Base-by-base conservation (phyloP, 2,113 vertebrate species). In the Pterocles burchelli region DNA sequence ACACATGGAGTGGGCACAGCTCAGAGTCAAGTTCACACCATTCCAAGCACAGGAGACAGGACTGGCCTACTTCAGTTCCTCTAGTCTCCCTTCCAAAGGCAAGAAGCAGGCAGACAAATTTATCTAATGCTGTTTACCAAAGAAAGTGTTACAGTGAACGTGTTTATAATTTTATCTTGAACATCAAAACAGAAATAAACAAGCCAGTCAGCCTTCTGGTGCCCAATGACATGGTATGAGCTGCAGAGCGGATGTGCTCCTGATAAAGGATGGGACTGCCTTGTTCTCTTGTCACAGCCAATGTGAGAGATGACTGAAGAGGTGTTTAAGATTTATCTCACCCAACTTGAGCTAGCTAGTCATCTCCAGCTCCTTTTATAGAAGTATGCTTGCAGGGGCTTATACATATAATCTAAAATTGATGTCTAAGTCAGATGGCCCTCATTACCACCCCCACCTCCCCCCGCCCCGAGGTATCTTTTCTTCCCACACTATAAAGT, bases 161-260 rank as follows among this genome's bases (percentile, higher is more conserved):
- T 70, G 62, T 91, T 83, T 83, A 88, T 48, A 88, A 83, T 66
- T 95, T 88, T 88, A 33, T 80, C 88, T 80, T 62, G 51, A 85
- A 85, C 34, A 68, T 75, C 43, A 66, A 85, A 94, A 67, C 51
- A 94, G 85, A 85, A 95, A 86, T 80, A 95, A 91, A 80, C 51
- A 91, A 81, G n/a, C 26, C 5, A 13, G 58, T 16, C 1, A 0
- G 49, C 49, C 33, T 34, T 65, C 43, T 33, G 81, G 76, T 80
- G 54, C 68, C 41, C 76, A 65, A 3, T 45, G 71, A 57, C n/a
- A 85, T 2, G 0, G 2, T 13, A 43, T 0, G 17, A 88, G 48
- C 52, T 48, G 59, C 78, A 38, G 70, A 87, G 77, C 2, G 1
- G 83, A 88, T 54, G 54, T 21, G 9, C 11, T 66, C 31, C 28